These are phyloP conservation scores for Rhodeus uyekii DNA, from an alignment of 2,797 vertebrate genomes.

Conservation along the genomic window DNA sequence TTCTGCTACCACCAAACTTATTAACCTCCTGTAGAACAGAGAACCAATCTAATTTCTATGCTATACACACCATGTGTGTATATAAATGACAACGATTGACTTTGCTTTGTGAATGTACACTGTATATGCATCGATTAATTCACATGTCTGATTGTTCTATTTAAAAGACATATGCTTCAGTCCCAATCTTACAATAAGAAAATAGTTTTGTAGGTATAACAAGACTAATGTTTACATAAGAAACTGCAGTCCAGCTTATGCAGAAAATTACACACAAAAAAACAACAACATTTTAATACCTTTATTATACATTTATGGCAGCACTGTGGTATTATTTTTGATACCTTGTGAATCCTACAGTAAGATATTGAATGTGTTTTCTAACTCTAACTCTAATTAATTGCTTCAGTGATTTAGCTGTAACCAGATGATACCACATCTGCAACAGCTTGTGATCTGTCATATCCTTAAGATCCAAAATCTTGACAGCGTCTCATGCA, in stretches of 20 bases:
- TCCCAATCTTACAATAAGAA: not conserved
- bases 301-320: not conserved
- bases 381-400: not conserved
- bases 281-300: not conserved
- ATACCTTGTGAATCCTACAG: not conserved
- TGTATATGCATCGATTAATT: not conserved
- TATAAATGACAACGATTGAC: not conserved
- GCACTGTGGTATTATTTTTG: not conserved
- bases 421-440: constrained; percentile 17
- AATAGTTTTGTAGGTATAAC: not conserved
- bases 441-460: constrained; percentile 14
- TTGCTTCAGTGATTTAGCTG: not conserved
- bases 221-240: not conserved
- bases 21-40: constrained; percentile 50
- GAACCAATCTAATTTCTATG: constrained; percentile 33
- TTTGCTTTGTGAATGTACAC: not conserved
- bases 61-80: constrained; percentile 5
- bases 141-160: not conserved
- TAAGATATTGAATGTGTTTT: not conserved
- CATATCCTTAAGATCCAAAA: constrained; percentile 15
- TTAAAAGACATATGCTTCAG: not conserved
- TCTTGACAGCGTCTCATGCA: not conserved
- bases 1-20: constrained; percentile 47
- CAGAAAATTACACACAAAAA: not conserved
- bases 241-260: not conserved